These are phyloP conservation scores for Trichonephila clavipes DNA, from an alignment of 1,140 invertebrate genomes.

Conservation along the genomic window DNA sequence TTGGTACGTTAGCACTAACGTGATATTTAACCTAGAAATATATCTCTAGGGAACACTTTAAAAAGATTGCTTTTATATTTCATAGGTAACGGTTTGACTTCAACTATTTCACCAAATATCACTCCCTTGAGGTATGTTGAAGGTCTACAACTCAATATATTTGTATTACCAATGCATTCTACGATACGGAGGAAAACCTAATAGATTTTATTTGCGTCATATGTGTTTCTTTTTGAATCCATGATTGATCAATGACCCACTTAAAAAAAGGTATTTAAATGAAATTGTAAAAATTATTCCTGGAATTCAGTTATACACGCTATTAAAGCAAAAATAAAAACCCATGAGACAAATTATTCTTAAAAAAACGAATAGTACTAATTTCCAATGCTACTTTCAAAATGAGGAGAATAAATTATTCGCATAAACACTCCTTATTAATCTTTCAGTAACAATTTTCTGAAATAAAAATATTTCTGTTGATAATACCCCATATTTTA, in stretches of 20 bases:
- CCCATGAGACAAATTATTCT: too few species aligned
- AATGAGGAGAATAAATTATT: too few species aligned
- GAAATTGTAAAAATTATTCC: background rate
- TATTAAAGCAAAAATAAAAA: too few species aligned
- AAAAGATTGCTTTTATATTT: constrained; percentile 1
- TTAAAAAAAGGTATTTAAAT: background rate
- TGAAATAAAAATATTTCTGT: too few species aligned
- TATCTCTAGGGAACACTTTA: background rate
- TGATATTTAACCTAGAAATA: background rate
- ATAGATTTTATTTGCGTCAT: background rate
- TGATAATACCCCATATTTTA: too few species aligned
- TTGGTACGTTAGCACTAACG: too few species aligned
- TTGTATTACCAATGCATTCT: background rate
- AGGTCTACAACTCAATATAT: background rate
- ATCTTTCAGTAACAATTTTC: too few species aligned
- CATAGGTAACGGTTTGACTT: background rate
- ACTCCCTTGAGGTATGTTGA: background rate
- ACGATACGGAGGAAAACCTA: background rate
- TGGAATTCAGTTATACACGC: background rate
- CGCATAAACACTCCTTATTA: too few species aligned
- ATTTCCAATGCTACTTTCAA: too few species aligned
- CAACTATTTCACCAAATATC: background rate
- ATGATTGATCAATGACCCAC: background rate
- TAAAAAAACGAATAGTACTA: too few species aligned
- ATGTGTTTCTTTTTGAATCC: background rate